Conservation (phyloP, 64 coral and sea anemone genomes). For the Trachythela sp. region DNA sequence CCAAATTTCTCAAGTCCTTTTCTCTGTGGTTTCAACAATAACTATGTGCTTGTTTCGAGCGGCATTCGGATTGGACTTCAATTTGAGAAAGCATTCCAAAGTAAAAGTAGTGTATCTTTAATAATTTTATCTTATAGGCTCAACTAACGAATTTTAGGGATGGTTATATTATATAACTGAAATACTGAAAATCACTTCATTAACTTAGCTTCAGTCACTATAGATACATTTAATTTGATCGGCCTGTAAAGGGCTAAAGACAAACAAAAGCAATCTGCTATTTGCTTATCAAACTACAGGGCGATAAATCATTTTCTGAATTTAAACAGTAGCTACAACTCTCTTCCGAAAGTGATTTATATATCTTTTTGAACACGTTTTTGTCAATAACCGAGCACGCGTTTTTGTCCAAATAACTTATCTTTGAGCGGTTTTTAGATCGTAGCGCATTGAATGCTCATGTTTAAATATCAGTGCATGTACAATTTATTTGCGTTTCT, state of each 20-base stretch:
- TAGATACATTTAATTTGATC: neutral
- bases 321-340: neutral
- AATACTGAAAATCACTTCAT: neutral
- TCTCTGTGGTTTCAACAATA: too few species aligned
- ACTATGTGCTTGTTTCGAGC: too few species aligned
- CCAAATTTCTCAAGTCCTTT: too few species aligned
- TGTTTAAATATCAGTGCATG: neutral
- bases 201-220: neutral
- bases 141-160: neutral
- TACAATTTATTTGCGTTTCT: neutral
- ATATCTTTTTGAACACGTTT: neutral
- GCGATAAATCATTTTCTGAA: neutral
- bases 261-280: neutral
- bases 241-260: neutral
- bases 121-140: too few species aligned
- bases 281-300: neutral
- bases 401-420: neutral
- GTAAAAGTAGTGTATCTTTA: too few species aligned
- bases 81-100: too few species aligned
- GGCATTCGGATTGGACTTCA: too few species aligned
- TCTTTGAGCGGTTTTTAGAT: neutral
- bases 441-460: neutral
- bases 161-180: neutral
- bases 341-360: neutral
- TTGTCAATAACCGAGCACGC: neutral